phyloP scores from a whole-genome alignment of 2,797 vertebrate genomes.

The Clarias platycephalus region DNA sequence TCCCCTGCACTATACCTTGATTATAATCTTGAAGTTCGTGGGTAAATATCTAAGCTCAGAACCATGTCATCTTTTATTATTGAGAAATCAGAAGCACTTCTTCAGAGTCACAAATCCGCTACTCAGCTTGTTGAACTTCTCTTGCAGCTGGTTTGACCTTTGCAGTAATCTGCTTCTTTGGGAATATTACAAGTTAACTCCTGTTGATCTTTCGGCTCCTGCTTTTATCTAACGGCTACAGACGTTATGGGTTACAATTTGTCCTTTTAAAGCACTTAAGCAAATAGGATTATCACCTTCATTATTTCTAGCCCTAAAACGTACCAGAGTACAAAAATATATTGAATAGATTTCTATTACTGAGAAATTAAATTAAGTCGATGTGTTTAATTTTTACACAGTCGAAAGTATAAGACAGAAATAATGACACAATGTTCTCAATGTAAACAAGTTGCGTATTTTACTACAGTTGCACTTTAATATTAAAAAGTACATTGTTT shows the following conservation, averaged over 20 bases:
- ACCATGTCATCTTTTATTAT: not conserved
- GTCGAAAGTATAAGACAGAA: too few species aligned
- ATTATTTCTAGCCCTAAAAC: not conserved
- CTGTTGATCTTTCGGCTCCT: constrained; percentile 24
- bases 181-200: constrained; percentile 3
- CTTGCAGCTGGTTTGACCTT: not conserved
- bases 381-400: too few species aligned
- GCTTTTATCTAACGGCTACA: not conserved
- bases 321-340: not conserved
- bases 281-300: not conserved
- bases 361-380: not conserved
- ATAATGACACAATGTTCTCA: too few species aligned
- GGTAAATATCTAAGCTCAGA: not conserved
- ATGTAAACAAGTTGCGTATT: too few species aligned
- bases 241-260: not conserved
- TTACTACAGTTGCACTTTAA: too few species aligned
- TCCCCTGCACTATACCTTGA: not conserved
- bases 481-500: too few species aligned
- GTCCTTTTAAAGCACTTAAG: constrained; percentile 6
- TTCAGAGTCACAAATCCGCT: not conserved
- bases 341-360: not conserved
- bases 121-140: not conserved
- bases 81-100: not conserved
- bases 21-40: not conserved
- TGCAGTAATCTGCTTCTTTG: constrained; percentile 9